Base-by-base conservation (phyloP, 1,140 invertebrate species). In the Sycobia sp. region DNA sequence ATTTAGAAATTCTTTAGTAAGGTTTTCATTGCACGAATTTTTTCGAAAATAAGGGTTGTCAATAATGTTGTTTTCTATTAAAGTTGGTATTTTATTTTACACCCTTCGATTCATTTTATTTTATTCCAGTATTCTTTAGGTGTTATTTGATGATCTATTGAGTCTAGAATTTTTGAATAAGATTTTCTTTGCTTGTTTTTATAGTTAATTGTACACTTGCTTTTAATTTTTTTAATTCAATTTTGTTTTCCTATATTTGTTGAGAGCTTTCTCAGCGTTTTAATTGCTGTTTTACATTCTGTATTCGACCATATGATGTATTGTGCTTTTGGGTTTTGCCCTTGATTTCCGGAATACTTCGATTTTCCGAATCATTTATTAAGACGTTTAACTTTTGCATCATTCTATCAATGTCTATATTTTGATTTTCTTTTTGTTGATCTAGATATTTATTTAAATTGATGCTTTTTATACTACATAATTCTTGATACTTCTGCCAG, bases 211-310 rank as follows among this genome's bases (percentile, higher is more conserved):
- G 39, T 22, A 20, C 51, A 4, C 23, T 54, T 2, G 51, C 51
- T n/a, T 54, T 54, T 3, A 5, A 25, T 54, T 25, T 54, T 41
- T 54, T 39, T 10, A 39, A 54, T 25, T 54, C 51, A 14, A 54
- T 39, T 16, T 39, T 54, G 14, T 54, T 54, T 39, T 39, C 20
- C 41, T 54, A n/a, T 39, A 54, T n/a, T 25, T 39, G 14, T 54
- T 39, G 3, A 54, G 10, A 3, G 51, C 34, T 25, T 25, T 23
- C 16, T 54, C 41, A 14, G 22, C 22, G 9, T 54, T 41, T 39
- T 23, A 14, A 41, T 54, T n/a, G 34, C 36, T 39, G 4, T 25
- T 23, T 54, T 14, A n/a, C 51, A 39, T n/a, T 54, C 36, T 41
- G 2, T 23, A 39, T 41, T 54, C 51, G 22, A 54, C 51, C 36